Conservation (phyloP, 2,797 vertebrate species). For the Diceros bicornis region DNA sequence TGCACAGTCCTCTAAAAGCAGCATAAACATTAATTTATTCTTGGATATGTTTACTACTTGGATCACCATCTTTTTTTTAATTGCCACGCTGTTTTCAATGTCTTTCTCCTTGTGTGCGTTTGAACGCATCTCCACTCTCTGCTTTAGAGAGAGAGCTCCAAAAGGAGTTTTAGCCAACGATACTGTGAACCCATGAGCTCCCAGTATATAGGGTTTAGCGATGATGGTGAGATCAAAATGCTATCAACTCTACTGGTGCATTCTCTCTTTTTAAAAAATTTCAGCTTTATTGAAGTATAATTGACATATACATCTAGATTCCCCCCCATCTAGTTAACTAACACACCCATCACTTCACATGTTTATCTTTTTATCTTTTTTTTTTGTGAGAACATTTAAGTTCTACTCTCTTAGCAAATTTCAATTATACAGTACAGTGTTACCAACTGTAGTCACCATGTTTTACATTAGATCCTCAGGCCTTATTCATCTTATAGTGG, state of each 20-base stretch:
- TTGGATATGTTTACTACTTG: slow-evolving; percentile 27
- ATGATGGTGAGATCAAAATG: not conserved
- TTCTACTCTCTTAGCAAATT: not conserved
- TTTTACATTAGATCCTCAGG: not conserved
- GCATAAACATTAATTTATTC: not conserved
- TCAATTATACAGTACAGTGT: not conserved
- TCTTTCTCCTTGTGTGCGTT: not conserved
- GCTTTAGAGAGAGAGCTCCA: not conserved
- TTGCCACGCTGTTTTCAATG: not conserved
- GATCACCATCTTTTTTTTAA: not conserved
- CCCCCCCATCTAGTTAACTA: not conserved
- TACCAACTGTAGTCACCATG: not conserved
- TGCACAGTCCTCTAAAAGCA: not conserved
- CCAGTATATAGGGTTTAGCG: not conserved
- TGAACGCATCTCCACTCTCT: not conserved
- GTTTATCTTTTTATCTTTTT: not conserved
- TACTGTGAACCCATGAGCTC: not conserved
- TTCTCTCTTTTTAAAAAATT: not conserved
- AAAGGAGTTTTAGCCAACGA: not conserved
- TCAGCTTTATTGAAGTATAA: not conserved
- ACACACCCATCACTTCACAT: not conserved
- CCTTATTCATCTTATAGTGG: not conserved
- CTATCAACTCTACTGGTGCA: not conserved
- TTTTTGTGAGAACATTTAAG: not conserved
- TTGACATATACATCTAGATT: not conserved